Evolutionary conservation across 2,888 invertebrate species (phyloP), one percentile per base, ranked within the genome.

Genomic region (Eilema sororculum): DNA sequence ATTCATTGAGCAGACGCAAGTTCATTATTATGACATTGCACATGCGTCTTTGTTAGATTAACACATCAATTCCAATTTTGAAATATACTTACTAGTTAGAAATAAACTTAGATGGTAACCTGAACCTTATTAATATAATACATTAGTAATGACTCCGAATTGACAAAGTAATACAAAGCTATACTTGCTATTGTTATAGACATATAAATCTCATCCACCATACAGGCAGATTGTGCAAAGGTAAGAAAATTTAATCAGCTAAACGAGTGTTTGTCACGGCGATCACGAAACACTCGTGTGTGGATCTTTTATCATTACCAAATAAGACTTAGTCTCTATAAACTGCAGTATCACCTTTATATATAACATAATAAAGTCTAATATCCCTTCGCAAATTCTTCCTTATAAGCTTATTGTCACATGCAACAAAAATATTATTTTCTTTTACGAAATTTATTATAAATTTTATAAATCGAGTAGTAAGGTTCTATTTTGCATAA

Each of bases 261-360:
- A 89, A 89, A 86, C 82, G 86, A 87, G 86, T 82, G 86, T 86
- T 87, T 88, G 88, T 89, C 88, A 87, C 87, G 87, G 83, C 85
- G 88, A 87, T 89, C 88, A 88, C 86, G 87, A 87, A 83, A 82
- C 72, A 78, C 74, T 86, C 84, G 85, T 87, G 87, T 88, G 85
- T 85, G 85, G 84, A 87, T 86, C 82, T 79, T 82, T 77, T 83
- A 85, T 85, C 83, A 83, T 74, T 72, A 78, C 83, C 77, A 81
- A 74, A 72, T 60, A 22, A n/a, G 67, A 68, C 60, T 71, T 25
- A 66, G 70, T 24, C 9, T 6, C 28, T 2, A 0, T 30, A 52
- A 79, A 74, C 25, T 41, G 22, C 12, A 73, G 28, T 9, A 46
- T 1, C 13, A 58, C 16, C 73, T 71, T 72, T 75, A 76, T 0